Evolutionary conservation across 2,888 invertebrate species (phyloP), one percentile per base, ranked within the genome.

Genomic region (Cataglyphis albicans): DNA sequence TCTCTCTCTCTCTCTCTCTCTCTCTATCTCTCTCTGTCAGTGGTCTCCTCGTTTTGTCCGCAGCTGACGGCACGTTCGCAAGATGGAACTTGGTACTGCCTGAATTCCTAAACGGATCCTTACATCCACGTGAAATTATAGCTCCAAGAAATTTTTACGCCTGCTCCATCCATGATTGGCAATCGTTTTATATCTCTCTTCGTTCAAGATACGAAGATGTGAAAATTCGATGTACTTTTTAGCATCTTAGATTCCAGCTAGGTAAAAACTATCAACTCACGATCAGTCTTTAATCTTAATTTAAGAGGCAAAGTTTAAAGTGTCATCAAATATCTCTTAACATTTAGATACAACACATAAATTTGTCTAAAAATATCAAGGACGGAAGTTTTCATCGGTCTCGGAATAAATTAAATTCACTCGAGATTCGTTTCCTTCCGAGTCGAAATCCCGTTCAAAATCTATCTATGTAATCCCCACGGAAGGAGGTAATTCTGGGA

Each of bases 21-120:
- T 21, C 21, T 21, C 21, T 21, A 0, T 21, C 21, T 21, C 21
- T 21, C 21, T 21, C 21, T 21, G 0, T 21, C 10, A 12, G 29
- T 32, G 67, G 15, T 48, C n/a, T 55, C 83, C 76, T 25, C 65
- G 67, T 85, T 83, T 82, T 70, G 61, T 52, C 48, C 10, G 32
- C 78, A 64, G 80, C 67, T 73, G 75, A 75, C 82, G 57, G 82
- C 76, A 78, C 78, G 68, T 67, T 67, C 72, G 52, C 86, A 76
- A 65, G 67, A 73, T 48, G 59, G 63, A 89, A 89, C 82, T 86
- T 84, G 74, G 80, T 74, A 87, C 89, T 83, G 86, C 72, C 59
- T 21, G 25, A 44, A 70, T 80, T 80, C n/a, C 18, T 70, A 44
- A 44, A 80, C 35, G 32, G 44, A 48, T 35, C 59, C 70, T 80